A percentile compares a stretch with the other conserved stretches of the same genome.
phyloP scores from a whole-genome alignment of 2,888 invertebrate species.

The Eristalis arbustorum region DNA sequence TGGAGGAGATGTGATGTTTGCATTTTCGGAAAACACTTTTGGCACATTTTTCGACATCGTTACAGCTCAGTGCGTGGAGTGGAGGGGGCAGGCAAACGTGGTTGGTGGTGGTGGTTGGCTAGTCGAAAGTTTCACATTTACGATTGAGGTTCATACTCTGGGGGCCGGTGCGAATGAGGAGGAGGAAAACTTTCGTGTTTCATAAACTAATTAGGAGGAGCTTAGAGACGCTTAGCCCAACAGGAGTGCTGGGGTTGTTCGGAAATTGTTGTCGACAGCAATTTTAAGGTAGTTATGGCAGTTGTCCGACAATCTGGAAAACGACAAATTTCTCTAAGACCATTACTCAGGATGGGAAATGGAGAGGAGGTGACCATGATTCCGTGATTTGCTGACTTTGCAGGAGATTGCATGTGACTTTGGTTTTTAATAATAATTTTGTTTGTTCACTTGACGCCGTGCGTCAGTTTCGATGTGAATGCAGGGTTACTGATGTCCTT shows the following conservation, averaged over 20 bases:
- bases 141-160: background rate
- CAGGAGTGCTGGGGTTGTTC: background rate
- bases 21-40: conserved; percentile 48
- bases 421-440: too few species aligned
- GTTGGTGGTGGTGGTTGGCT: conserved; percentile 16
- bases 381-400: too few species aligned
- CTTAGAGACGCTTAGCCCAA: background rate
- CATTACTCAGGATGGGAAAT: too few species aligned
- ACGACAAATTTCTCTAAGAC: background rate
- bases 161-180: too few species aligned
- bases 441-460: too few species aligned
- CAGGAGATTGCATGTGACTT: too few species aligned
- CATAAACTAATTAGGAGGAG: conserved; percentile 18
- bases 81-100: background rate
- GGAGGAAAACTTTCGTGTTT: conserved; percentile 7
- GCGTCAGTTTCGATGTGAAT: too few species aligned
- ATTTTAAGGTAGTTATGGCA: background rate
- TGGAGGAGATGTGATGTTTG: conserved; percentile 46
- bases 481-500: too few species aligned
- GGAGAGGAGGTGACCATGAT: too few species aligned
- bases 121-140: conserved; percentile 21
- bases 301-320: background rate
- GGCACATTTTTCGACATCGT: conserved; percentile 15
- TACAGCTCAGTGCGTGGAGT: background rate
- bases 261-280: background rate